Evolutionary conservation across 1,140 invertebrate genomes (phyloP), one percentile per base, ranked within the genome.

Genomic region (Trypoxylus dichotomus): DNA sequence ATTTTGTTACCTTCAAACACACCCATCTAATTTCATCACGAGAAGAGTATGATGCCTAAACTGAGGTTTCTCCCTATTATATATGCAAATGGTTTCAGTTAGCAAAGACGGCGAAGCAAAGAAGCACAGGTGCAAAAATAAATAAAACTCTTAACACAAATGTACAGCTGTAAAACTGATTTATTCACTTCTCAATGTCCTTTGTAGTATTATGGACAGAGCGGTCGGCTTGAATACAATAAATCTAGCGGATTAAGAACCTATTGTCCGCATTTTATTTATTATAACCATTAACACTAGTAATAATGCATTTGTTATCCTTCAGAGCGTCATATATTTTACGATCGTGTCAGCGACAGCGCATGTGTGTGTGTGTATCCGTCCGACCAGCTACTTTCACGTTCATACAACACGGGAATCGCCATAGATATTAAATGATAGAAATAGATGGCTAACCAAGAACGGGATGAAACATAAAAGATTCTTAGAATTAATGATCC

Each of bases 241-340:
- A 85, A 85, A 85, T 85, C 83, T 83, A 74, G 77, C 74, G 83
- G 84, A 85, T 84, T 85, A 85, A 83, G 84, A 85, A 84, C 82
- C 83, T 83, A 85, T 85, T 85, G 84, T 85, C 82, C 84, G 81
- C 81, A 80, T 81, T 82, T 85, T 85, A 85, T 85, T 85, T 85
- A 85, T 85, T 83, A 83, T 82, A 83, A 84, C 83, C 84, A 85
- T 85, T 85, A 85, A 85, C 84, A 85, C 83, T 83, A 83, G 83
- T 85, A 84, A 85, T 85, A 85, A 85, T 85, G 84, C 84, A 84
- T 85, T 85, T 83, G 84, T 85, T 85, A 85, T 85, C 83, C 83
- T 85, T 84, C 83, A 80, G 82, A 83, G 81, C 76, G 82, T 84
- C 83, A 27, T 74, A 84, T 85, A 84, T 85, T 85, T 85, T 83